These are phyloP conservation scores for Sebastes umbrosus DNA, from an alignment of 2,797 vertebrate genomes.

Conservation along the genomic window DNA sequence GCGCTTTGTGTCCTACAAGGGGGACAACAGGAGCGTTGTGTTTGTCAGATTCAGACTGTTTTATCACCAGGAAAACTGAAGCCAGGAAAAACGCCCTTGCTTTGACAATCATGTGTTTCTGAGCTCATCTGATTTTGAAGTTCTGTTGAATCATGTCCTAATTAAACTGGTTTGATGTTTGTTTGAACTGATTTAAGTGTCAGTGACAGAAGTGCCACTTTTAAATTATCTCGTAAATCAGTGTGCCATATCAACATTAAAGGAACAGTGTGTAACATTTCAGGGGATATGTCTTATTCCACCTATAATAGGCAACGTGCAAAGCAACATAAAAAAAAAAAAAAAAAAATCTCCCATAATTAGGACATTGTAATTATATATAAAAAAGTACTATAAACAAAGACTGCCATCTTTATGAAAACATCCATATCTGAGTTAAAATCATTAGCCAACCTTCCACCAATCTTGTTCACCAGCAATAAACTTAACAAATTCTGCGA, in stretches of 20 bases:
- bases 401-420: not conserved
- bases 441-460: not conserved
- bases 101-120: not conserved
- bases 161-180: not conserved
- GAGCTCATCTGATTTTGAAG: not conserved
- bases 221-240: too few relatives aligned
- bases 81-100: not conserved
- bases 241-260: too few relatives aligned
- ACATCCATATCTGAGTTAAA: not conserved
- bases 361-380: not conserved
- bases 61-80: not conserved
- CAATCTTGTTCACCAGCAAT: not conserved
- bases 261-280: too few relatives aligned
- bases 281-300: too few relatives aligned
- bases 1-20: constrained; percentile 71
- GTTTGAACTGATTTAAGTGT: not conserved
- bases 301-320: too few relatives aligned
- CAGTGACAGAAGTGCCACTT: too few relatives aligned
- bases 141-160: not conserved
- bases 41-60: not conserved
- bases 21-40: not conserved
- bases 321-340: too few relatives aligned
- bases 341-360: not conserved
- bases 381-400: not conserved
- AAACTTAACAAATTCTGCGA: not conserved